These are phyloP conservation scores for Drosophila pandora DNA, from an alignment of 1,140 invertebrate species.

Conservation along the genomic window DNA sequence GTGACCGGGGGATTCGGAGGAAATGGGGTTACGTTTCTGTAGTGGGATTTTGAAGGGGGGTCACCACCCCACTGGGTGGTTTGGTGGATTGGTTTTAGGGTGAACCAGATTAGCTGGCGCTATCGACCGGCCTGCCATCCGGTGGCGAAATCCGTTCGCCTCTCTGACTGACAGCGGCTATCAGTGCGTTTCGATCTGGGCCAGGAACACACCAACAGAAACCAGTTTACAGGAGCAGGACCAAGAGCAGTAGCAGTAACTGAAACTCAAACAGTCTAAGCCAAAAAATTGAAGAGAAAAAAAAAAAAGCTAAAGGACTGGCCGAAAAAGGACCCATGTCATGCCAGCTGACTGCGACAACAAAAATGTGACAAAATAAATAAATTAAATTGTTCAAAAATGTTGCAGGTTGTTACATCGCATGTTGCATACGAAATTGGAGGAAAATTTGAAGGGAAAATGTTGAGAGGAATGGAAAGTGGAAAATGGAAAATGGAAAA, in stretches of 20 bases:
- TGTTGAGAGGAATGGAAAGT: not conserved
- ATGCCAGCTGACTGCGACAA: constrained; percentile 64
- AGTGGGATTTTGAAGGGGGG: no score
- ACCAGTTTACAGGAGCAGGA: constrained; percentile 3
- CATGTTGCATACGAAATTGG: not conserved
- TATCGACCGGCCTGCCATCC: constrained; percentile 50
- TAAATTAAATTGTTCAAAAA: constrained; percentile 79
- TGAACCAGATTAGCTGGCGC: constrained; percentile 40
- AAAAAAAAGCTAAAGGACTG: not conserved
- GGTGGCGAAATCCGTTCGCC: constrained; percentile 52
- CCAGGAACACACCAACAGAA: constrained; percentile 10
- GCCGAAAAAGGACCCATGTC: constrained; percentile 60
- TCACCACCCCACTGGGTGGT: no score
- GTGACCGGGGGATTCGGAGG: not conserved
- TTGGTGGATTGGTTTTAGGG: not conserved
- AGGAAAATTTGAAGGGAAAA: not conserved
- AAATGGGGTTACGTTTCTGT: not conserved
- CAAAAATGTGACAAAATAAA: constrained; percentile 75
- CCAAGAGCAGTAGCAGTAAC: constrained; percentile 1
- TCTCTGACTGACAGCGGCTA: constrained; percentile 73
- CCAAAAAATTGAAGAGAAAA: not conserved
- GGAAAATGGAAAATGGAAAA: constrained; percentile 48
- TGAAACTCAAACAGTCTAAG: constrained; percentile 2
- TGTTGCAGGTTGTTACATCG: constrained; percentile 61
- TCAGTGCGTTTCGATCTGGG: constrained; percentile 75